phyloP scores from a whole-genome alignment of 1,140 invertebrate genomes.

The Trypoxylus dichotomus region DNA sequence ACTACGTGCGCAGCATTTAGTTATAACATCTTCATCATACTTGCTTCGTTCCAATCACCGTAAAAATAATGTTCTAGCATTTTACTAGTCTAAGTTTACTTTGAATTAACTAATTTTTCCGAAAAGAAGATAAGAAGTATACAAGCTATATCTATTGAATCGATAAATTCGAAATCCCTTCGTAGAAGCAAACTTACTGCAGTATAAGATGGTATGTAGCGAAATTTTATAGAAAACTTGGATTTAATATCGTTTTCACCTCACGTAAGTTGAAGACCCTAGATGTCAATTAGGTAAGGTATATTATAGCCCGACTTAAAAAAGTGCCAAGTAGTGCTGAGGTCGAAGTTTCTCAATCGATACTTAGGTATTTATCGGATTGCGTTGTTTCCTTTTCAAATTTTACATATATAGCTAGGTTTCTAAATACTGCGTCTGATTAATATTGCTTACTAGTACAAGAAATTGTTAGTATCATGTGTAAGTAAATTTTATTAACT shows the following conservation, averaged over 20 bases:
- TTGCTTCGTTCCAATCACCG: not conserved
- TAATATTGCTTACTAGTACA: no score
- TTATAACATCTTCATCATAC: not conserved
- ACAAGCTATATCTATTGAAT: conserved; percentile 1
- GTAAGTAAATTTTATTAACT: no score
- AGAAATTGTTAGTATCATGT: no score
- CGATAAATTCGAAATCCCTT: not conserved
- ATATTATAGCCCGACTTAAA: conserved; percentile 1
- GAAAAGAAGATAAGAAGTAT: not conserved
- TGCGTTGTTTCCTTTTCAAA: not conserved
- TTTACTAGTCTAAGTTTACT: not conserved
- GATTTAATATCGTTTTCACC: conserved; percentile 19
- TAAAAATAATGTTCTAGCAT: no score
- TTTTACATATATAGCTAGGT: not conserved
- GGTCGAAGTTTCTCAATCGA: not conserved
- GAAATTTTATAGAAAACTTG: conserved; percentile 18
- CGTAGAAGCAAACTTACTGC: not conserved
- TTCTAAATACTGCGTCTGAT: no score
- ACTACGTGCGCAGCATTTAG: no score
- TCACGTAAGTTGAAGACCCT: not conserved
- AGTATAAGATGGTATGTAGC: not conserved
- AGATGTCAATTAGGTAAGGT: conserved; percentile 18
- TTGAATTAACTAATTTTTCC: not conserved
- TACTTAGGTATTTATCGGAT: not conserved
- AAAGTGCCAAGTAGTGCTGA: conserved; percentile 14